Percentiles rank a stretch among this genome's conserved stretches.
Evolutionary conservation across 1,140 invertebrate species (phyloP).

Genomic region (Ips typographus): DNA sequence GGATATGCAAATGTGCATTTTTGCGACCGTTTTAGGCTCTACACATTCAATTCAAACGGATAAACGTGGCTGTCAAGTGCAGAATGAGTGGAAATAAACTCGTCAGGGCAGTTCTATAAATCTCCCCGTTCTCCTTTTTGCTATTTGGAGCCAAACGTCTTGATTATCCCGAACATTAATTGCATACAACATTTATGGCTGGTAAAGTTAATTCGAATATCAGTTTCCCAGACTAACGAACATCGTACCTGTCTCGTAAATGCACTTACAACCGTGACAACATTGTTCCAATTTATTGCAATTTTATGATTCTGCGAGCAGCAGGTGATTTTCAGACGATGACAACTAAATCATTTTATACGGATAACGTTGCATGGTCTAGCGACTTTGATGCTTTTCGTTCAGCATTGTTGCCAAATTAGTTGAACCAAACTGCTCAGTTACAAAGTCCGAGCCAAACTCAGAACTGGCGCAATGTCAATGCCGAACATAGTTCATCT

Average conservation of each 20-base stretch:
- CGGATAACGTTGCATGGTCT: slow-evolving; percentile 2
- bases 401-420: too few relatives aligned
- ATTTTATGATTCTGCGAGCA: slow-evolving; percentile 14
- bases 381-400: background rate
- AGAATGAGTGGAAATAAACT: slow-evolving; percentile 6
- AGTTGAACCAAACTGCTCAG: too few relatives aligned
- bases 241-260: slow-evolving; percentile 15
- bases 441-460: too few relatives aligned
- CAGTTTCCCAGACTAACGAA: slow-evolving; percentile 9
- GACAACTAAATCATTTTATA: slow-evolving; percentile 23
- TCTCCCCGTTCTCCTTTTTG: background rate
- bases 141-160: background rate
- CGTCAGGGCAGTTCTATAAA: background rate
- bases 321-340: slow-evolving; percentile 19
- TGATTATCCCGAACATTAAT: slow-evolving; percentile 5
- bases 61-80: slow-evolving; percentile 2
- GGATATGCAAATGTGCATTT: too few relatives aligned
- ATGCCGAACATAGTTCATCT: too few relatives aligned
- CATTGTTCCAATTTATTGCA: slow-evolving; percentile 25
- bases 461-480: too few relatives aligned
- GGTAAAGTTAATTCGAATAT: slow-evolving; percentile 8
- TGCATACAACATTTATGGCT: slow-evolving; percentile 5
- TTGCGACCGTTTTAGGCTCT: too few relatives aligned
- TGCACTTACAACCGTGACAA: slow-evolving; percentile 16
- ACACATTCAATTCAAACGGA: too few relatives aligned